Evolutionary conservation across 1,140 invertebrate species (phyloP).

Genomic region (Anastrepha ludens): DNA sequence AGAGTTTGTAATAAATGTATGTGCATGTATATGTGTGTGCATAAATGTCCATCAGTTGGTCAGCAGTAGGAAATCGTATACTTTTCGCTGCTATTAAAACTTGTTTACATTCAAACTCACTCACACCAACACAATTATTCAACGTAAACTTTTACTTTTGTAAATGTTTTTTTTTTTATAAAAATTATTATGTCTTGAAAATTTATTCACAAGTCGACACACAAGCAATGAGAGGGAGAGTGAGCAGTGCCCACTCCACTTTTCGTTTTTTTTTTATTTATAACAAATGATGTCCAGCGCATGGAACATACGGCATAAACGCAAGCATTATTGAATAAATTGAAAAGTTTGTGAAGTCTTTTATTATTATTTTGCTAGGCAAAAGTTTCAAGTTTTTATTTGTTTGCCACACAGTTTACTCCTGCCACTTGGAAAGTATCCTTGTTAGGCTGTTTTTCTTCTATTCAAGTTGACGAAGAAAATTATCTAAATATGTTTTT

Average conservation of each 20-base stretch:
- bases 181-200: background rate
- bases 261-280: too few relatives aligned
- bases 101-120: background rate
- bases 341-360: conserved; percentile 20
- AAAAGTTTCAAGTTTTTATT: conserved; percentile 40
- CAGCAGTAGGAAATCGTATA: background rate
- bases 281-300: background rate
- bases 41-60: conserved; percentile 6
- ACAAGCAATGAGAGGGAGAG: background rate
- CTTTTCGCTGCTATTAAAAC: conserved; percentile 36
- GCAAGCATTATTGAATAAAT: conserved; percentile 51
- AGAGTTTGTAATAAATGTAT: background rate
- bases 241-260: background rate
- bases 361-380: conserved; percentile 15
- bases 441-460: background rate
- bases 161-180: background rate
- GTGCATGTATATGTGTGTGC: background rate
- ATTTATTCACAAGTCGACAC: background rate
- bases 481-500: conserved; percentile 32
- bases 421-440: background rate
- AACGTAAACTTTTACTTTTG: background rate
- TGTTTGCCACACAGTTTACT: background rate
- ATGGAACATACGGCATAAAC: background rate
- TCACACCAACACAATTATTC: background rate
- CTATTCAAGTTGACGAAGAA: background rate